Conservation (phyloP, 2,797 vertebrate genomes). For the Siniperca scherzeri region DNA sequence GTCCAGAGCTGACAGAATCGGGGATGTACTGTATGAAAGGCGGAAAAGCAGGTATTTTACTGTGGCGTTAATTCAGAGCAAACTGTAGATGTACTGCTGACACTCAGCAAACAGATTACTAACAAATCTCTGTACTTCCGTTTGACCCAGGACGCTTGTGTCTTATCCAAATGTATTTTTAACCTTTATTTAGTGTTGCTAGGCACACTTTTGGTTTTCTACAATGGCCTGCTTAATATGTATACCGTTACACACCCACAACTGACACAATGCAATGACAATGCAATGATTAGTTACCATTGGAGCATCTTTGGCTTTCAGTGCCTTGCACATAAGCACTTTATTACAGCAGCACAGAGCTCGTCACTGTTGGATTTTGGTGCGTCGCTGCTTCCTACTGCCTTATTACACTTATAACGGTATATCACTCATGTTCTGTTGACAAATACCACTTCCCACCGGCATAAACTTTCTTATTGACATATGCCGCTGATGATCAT, state of each 20-base stretch:
- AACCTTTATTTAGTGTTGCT: conserved; percentile 27
- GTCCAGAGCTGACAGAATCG: conserved; percentile 63
- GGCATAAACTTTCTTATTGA: too few species aligned
- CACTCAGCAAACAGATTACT: conserved; percentile 24
- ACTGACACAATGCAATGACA: not conserved
- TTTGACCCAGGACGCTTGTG: conserved; percentile 29
- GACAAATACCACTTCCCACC: not conserved
- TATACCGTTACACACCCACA: not conserved
- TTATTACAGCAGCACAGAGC: not conserved
- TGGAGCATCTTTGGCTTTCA: not conserved
- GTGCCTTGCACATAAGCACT: not conserved
- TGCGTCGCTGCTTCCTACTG: too few species aligned
- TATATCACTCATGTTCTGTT: too few species aligned
- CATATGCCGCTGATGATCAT: too few species aligned
- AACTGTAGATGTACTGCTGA: conserved; percentile 44
- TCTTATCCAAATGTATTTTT: conserved; percentile 42
- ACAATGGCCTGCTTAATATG: conserved; percentile 16
- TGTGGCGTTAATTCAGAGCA: conserved; percentile 46
- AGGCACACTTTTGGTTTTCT: conserved; percentile 14
- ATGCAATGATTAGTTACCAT: too few species aligned
- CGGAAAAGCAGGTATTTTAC: conserved; percentile 36
- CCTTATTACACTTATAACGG: not conserved
- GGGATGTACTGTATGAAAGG: conserved; percentile 39
- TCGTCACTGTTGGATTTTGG: not conserved
- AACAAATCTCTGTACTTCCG: conserved; percentile 46